These are phyloP conservation scores for Entomobrya multifasciata DNA, from an alignment of 2,888 invertebrate species.

Conservation along the genomic window DNA sequence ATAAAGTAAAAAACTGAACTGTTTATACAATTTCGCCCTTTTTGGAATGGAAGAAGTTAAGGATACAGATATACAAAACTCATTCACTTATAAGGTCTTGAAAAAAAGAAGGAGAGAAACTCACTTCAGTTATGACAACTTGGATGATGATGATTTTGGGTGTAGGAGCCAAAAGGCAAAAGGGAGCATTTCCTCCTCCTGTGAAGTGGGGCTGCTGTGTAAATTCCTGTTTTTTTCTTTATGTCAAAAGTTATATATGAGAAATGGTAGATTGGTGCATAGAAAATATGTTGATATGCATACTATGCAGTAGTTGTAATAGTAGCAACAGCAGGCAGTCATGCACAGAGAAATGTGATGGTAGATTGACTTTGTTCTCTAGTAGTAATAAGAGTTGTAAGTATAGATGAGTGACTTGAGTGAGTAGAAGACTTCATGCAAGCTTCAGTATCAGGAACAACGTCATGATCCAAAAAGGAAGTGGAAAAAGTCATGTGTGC, in stretches of 20 bases:
- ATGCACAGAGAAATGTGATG: conserved; percentile 62
- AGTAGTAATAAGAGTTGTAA: background rate
- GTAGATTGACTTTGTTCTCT: conserved; percentile 45
- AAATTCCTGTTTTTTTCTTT: background rate
- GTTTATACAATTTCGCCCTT: background rate
- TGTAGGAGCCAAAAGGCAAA: conserved; percentile 57
- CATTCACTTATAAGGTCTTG: background rate
- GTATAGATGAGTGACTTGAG: conserved; percentile 1
- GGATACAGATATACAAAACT: background rate
- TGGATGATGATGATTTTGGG: conserved; percentile 19
- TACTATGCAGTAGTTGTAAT: background rate
- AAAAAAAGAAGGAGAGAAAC: background rate
- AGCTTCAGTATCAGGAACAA: background rate
- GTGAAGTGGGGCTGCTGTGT: background rate
- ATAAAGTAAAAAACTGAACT: background rate
- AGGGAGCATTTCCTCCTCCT: conserved; percentile 9
- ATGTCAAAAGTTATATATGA: background rate
- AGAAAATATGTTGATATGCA: background rate
- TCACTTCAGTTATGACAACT: conserved; percentile 33
- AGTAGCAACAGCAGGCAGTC: conserved; percentile 34
- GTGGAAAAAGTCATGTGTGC: background rate
- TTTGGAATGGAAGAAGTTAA: background rate
- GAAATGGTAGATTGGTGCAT: background rate
- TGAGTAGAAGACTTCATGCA: conserved; percentile 4
- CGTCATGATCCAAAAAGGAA: background rate